Conservation (phyloP, 2,888 invertebrate species). For the Philhelius pedissequus region DNA sequence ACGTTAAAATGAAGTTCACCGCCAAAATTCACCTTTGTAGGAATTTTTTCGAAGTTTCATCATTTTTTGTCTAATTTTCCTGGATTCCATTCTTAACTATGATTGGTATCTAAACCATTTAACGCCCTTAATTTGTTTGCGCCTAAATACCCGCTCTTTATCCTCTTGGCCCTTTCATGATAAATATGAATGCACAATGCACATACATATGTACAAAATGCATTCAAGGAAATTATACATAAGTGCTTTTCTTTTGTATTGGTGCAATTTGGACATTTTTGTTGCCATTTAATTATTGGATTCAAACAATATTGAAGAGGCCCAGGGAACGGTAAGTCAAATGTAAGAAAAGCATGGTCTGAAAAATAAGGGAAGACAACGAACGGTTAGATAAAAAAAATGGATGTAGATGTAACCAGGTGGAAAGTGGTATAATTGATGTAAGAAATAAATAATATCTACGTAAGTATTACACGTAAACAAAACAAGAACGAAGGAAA, state of each 20-base stretch:
- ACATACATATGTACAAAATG: no score
- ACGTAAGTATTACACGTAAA: neutral
- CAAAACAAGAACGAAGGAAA: constrained; percentile 20
- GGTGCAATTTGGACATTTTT: constrained; percentile 58
- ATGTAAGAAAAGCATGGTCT: neutral
- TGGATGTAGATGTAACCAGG: constrained; percentile 55
- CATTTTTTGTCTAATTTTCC: no score
- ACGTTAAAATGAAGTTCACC: no score
- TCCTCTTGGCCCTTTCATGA: neutral
- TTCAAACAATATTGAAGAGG: neutral
- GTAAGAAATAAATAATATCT: constrained; percentile 19
- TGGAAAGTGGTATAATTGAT: constrained; percentile 33
- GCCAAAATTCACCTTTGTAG: no score
- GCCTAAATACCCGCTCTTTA: neutral
- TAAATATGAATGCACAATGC: neutral
- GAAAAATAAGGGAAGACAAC: constrained; percentile 24
- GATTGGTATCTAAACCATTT: no score
- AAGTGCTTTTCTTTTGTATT: constrained; percentile 15
- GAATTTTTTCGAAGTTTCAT: no score
- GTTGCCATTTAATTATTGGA: constrained; percentile 33
- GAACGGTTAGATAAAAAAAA: constrained; percentile 55
- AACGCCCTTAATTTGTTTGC: neutral
- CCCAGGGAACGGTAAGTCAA: neutral
- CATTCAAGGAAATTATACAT: neutral
- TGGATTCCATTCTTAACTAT: no score